Base-by-base conservation (phyloP, 2,888 invertebrate species). In the Epiblema foenella region DNA sequence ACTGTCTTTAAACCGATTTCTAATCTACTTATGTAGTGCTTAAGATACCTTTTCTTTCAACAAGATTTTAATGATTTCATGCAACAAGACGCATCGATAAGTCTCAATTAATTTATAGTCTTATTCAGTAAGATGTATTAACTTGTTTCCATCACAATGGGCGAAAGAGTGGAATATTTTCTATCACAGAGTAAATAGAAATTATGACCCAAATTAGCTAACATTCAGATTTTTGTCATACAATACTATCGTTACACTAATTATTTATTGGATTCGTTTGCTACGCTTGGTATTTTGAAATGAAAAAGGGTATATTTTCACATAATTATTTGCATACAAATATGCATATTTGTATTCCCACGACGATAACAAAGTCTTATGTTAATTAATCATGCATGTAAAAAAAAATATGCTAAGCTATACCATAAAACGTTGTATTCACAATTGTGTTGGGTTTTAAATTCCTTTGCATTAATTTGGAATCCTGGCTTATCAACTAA, bases 401-500 rank as follows among this genome's bases (percentile, higher is more conserved):
- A 20, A 42, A 60, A 46, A 42, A 39, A 42, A 9, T 18, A 8
- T 10, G n/a, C 10, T 7, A 3, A 11, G 8, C 9, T 5, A 39
- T 29, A 17, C 7, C 51, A 20, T 59, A 20, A 42, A 54, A 3
- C 15, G 11, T 24, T 46, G n/a, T 29, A 60, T 24, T 46, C 8
- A 10, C 39, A 56, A 17, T 15, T 10, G 11, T 17, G 10, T 24
- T 20, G 18, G 20, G 62, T 62, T 62, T 56, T n/a, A 57, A 67
- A 71, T 39, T 51, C 5, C 2, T 46, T 12, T 18, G 56, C 11
- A 20, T 9, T 17, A 49, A 18, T 56, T 65, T 10, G 33, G 52
- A 54, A 65, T 64, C 39, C 54, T 54, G 46, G 49, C 56, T 62
- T 57, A 46, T 52, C 70, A 59, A 59, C 59, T 60, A 54, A 65